These are phyloP conservation scores for Pseudochromis fuscus DNA, from an alignment of 2,797 vertebrate genomes.

Conservation along the genomic window DNA sequence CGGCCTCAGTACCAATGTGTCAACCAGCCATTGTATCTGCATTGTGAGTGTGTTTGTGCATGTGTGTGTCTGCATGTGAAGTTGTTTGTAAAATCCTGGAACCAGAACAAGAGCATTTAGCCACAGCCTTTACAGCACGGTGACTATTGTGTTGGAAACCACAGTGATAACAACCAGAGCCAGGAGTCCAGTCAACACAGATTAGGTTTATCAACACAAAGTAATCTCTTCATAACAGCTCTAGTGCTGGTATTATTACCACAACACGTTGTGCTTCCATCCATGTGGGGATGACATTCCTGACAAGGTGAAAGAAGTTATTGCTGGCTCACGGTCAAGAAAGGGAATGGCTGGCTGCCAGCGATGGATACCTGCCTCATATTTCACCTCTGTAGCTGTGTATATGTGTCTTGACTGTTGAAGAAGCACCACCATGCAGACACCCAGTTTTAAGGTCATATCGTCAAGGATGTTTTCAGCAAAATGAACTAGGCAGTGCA, in stretches of 20 bases:
- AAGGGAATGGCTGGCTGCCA: slow-evolving; percentile 56
- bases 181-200: slow-evolving; percentile 46
- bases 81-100: slow-evolving; percentile 20
- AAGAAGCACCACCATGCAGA: slow-evolving; percentile 1
- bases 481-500: slow-evolving; percentile 5
- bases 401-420: slow-evolving; percentile 9
- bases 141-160: slow-evolving; percentile 53
- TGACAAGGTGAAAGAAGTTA: slow-evolving; percentile 53
- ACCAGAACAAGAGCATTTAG: slow-evolving; percentile 42
- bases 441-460: slow-evolving; percentile 19
- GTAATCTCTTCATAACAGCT: slow-evolving; percentile 54
- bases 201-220: slow-evolving; percentile 66
- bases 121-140: slow-evolving; percentile 33
- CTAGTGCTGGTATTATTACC: slow-evolving; percentile 41
- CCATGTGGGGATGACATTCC: slow-evolving; percentile 53
- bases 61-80: slow-evolving; percentile 15
- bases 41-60: neutral
- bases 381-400: slow-evolving; percentile 50
- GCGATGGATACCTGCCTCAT: slow-evolving; percentile 46
- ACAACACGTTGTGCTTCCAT: slow-evolving; percentile 26
- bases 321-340: slow-evolving; percentile 38
- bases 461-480: slow-evolving; percentile 20
- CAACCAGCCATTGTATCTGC: slow-evolving; percentile 42
- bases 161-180: slow-evolving; percentile 44
- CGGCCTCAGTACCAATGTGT: slow-evolving; percentile 54